Conservation (phyloP, 2,888 invertebrate genomes). For the Oasisia sp. region DNA sequence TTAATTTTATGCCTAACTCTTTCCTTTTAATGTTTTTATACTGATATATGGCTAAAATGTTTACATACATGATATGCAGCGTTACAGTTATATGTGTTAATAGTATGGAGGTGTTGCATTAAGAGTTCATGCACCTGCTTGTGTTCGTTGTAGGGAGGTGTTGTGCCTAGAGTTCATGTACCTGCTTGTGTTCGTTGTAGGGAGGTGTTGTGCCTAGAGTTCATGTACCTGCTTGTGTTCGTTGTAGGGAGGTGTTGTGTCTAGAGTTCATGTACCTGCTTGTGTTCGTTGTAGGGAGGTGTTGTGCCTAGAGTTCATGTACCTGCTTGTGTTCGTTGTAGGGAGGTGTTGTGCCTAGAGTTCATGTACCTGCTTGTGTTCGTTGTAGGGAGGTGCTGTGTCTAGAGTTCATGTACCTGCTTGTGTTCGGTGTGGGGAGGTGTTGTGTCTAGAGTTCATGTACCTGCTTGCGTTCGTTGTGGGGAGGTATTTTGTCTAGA, state of each 20-base stretch:
- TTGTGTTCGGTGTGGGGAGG: conserved; percentile 64
- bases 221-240: conserved; percentile 61
- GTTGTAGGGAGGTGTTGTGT: conserved; percentile 48
- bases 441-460: conserved; percentile 61
- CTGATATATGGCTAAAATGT: too few relatives aligned
- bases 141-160: conserved; percentile 51
- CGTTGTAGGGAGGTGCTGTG: conserved; percentile 60
- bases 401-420: conserved; percentile 62
- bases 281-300: conserved; percentile 51
- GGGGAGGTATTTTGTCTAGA: conserved; percentile 64
- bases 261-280: too few relatives aligned
- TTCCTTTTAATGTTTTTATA: too few relatives aligned
- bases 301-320: conserved; percentile 60
- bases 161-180: conserved; percentile 61
- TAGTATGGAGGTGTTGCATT: conserved; percentile 60
- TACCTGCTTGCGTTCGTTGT: conserved; percentile 56
- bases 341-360: conserved; percentile 53
- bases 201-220: conserved; percentile 63
- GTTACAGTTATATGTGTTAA: conserved; percentile 37
- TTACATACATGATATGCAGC: conserved; percentile 31
- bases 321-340: conserved; percentile 55
- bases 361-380: conserved; percentile 58
- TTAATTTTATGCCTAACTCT: too few relatives aligned
- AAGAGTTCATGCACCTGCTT: conserved; percentile 53
- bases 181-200: conserved; percentile 59